Evolutionary conservation across 1,140 invertebrate species (phyloP).

Genomic region (Tetranychus cinnabarinus): DNA sequence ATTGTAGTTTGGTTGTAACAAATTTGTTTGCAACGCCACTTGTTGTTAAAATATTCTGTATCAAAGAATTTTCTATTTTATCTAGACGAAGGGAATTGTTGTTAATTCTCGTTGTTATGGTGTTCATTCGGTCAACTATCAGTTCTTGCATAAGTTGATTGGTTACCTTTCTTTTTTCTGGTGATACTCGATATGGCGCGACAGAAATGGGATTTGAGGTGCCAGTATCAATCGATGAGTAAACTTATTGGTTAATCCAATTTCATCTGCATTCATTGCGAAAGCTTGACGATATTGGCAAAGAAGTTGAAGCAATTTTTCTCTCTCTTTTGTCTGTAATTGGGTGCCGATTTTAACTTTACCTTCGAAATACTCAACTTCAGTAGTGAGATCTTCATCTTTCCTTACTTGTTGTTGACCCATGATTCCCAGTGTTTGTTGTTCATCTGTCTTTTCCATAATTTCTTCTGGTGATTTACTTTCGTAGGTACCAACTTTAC

Average conservation of each 20-base stretch:
- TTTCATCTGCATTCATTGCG: background rate
- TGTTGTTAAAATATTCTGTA: too few species aligned
- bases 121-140: slow-evolving; percentile 17
- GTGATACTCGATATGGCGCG: background rate
- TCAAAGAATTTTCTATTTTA: too few species aligned
- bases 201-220: background rate
- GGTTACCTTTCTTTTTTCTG: background rate
- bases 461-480: too few species aligned
- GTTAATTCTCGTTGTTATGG: too few species aligned
- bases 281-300: background rate
- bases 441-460: too few species aligned
- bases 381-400: background rate
- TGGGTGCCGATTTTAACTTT: background rate
- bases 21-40: too few species aligned
- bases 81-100: too few species aligned
- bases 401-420: background rate
- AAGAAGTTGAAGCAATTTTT: background rate
- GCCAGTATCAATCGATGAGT: background rate
- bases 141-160: slow-evolving; percentile 14
- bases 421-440: too few species aligned
- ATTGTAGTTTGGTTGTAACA: too few species aligned
- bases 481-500: too few species aligned
- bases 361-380: background rate
- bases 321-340: background rate
- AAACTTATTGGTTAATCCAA: background rate